These are phyloP conservation scores for Limosa lapponica DNA, from an alignment of 2,797 vertebrate species.

Conservation along the genomic window DNA sequence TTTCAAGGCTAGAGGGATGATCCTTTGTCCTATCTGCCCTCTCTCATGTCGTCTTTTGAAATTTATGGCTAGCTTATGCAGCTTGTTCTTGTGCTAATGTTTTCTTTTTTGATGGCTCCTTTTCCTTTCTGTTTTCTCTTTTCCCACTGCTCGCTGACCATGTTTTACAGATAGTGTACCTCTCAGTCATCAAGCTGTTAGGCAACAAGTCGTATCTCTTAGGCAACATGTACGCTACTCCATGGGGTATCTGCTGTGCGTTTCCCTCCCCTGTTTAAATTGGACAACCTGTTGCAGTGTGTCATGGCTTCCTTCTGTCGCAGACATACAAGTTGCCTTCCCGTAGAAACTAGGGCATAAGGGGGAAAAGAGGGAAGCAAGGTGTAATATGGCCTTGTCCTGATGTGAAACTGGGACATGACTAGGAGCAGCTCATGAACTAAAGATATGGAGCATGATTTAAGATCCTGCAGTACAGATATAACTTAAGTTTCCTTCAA, in stretches of 20 bases:
- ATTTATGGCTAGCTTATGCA: not conserved
- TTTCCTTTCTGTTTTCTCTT: not conserved
- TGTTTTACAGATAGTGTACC: not conserved
- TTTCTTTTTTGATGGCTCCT: not conserved
- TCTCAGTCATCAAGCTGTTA: not conserved
- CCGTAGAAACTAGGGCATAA: not conserved
- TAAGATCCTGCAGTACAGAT: not conserved
- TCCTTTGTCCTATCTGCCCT: not conserved
- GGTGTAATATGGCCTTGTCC: not conserved
- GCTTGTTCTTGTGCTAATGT: not conserved
- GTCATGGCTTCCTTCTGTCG: not conserved
- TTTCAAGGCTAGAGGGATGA: not conserved
- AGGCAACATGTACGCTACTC: not conserved
- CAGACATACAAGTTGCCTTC: not conserved
- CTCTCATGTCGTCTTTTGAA: not conserved
- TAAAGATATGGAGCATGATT: not conserved
- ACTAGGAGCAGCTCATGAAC: not conserved
- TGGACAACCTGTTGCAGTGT: not conserved
- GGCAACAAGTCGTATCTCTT: not conserved
- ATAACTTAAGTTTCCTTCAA: not conserved
- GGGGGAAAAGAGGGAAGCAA: not conserved
- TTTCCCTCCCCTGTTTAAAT: not conserved
- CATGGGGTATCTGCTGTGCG: not conserved
- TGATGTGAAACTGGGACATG: not conserved
- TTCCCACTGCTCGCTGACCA: not conserved